A percentile compares a stretch with the other conserved stretches of the same genome.
These are phyloP conservation scores for Choloepus didactylus DNA, from an alignment of 2,797 vertebrate species.

Conservation along the genomic window DNA sequence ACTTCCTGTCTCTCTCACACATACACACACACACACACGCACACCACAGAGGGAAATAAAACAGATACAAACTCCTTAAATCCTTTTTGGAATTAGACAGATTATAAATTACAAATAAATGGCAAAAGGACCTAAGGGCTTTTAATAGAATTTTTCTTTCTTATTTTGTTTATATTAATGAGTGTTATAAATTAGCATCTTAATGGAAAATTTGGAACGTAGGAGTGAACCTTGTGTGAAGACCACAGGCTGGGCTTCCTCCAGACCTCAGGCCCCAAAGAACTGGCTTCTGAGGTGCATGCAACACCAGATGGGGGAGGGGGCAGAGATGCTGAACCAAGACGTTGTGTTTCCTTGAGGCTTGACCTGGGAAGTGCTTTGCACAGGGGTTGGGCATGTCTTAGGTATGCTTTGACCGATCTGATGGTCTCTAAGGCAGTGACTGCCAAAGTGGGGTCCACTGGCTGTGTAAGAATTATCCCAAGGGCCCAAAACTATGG, in stretches of 20 bases:
- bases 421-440: background rate
- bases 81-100: background rate
- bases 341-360: background rate
- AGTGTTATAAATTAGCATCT: background rate
- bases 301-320: background rate
- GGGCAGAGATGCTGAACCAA: background rate
- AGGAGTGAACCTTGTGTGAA: background rate
- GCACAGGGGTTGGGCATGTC: background rate
- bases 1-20: too few species aligned
- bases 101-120: constrained; percentile 20
- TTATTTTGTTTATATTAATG: constrained; percentile 17
- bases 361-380: background rate
- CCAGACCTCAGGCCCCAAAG: background rate
- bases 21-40: background rate
- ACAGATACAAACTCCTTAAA: background rate
- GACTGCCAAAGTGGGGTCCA: background rate
- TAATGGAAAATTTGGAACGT: background rate
- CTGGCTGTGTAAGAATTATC: background rate
- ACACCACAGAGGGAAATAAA: too few species aligned
- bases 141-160: constrained; percentile 22
- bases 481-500: background rate
- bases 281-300: background rate
- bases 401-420: background rate
- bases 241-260: background rate
- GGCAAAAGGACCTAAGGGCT: background rate